Evolutionary conservation across 1,140 invertebrate species (phyloP).

Genomic region (Trichogramma pretiosum): DNA sequence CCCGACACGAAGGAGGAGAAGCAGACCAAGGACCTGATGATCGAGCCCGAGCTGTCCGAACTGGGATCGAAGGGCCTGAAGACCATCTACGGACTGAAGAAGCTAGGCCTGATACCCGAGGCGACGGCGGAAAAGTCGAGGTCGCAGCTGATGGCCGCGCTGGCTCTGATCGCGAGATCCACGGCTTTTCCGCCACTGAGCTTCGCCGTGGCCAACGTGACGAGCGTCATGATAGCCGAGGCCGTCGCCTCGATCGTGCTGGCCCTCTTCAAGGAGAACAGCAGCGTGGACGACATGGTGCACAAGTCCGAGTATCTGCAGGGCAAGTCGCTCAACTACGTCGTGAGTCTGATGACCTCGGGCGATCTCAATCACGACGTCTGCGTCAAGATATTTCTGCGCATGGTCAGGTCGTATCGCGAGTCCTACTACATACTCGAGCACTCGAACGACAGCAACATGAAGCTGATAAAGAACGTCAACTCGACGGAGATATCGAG

Average conservation of each 20-base stretch:
- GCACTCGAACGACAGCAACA: slow-evolving; percentile 6
- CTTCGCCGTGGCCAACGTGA: slow-evolving; percentile 7
- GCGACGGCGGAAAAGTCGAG: neutral
- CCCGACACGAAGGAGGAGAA: slow-evolving; percentile 15
- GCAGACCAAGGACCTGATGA: slow-evolving; percentile 11
- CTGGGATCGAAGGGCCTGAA: slow-evolving; percentile 9
- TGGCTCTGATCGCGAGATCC: slow-evolving; percentile 3
- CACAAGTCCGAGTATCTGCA: slow-evolving; percentile 11
- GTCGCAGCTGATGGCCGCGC: slow-evolving; percentile 2
- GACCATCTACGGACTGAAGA: slow-evolving; percentile 9
- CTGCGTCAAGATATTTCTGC: slow-evolving; percentile 10
- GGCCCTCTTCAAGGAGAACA: slow-evolving; percentile 6
- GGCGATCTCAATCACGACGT: slow-evolving; percentile 3
- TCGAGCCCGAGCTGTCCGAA: slow-evolving; percentile 7
- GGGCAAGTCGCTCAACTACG: slow-evolving; percentile 15
- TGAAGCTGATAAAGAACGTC: slow-evolving; percentile 2
- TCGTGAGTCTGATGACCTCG: slow-evolving; percentile 7
- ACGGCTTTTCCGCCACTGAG: slow-evolving; percentile 13
- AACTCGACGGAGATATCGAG: slow-evolving; percentile 9
- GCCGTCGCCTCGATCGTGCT: slow-evolving; percentile 4
- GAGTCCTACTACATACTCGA: slow-evolving; percentile 14
- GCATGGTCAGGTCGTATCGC: slow-evolving; percentile 10
- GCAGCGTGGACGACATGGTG: slow-evolving; percentile 7
- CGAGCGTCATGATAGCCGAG: slow-evolving; percentile 6
- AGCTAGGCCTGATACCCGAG: neutral